Percentiles rank a stretch among this genome's conserved stretches.
phyloP scores from a whole-genome alignment of 2,797 vertebrate genomes.

The Botia kubotai region DNA sequence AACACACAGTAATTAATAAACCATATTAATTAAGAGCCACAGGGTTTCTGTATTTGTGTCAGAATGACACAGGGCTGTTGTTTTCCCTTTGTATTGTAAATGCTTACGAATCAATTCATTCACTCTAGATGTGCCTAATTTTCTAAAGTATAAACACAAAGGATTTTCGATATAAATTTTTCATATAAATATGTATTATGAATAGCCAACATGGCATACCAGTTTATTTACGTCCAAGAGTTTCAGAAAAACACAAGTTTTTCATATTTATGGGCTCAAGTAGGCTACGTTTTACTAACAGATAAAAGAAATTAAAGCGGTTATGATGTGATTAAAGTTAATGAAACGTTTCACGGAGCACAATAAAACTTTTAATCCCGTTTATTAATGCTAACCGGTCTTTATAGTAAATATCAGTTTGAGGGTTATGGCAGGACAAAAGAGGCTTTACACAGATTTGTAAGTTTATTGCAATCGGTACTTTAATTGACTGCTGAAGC shows the following conservation, averaged over 20 bases:
- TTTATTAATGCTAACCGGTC: background rate
- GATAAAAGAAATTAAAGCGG: background rate
- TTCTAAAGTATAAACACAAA: background rate
- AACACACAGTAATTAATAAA: background rate
- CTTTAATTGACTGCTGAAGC: too few relatives aligned
- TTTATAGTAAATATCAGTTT: too few relatives aligned
- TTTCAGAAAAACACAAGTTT: background rate
- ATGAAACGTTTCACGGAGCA: background rate
- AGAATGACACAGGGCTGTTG: background rate
- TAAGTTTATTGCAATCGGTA: too few relatives aligned
- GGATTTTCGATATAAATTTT: background rate
- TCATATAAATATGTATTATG: background rate
- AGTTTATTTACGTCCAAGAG: background rate
- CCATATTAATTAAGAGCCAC: background rate
- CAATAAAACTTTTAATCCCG: background rate
- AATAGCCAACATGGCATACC: background rate
- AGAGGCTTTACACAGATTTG: too few relatives aligned
- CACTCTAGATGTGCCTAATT: background rate
- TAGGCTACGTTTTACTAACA: background rate
- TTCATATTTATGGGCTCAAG: background rate
- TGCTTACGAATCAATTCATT: background rate
- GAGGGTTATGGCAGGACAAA: too few relatives aligned
- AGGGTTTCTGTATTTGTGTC: background rate
- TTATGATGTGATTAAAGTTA: conserved; percentile 2
- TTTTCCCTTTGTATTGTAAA: background rate